Base-by-base conservation (phyloP, 2,797 vertebrate species). In the Spheniscus humboldti region DNA sequence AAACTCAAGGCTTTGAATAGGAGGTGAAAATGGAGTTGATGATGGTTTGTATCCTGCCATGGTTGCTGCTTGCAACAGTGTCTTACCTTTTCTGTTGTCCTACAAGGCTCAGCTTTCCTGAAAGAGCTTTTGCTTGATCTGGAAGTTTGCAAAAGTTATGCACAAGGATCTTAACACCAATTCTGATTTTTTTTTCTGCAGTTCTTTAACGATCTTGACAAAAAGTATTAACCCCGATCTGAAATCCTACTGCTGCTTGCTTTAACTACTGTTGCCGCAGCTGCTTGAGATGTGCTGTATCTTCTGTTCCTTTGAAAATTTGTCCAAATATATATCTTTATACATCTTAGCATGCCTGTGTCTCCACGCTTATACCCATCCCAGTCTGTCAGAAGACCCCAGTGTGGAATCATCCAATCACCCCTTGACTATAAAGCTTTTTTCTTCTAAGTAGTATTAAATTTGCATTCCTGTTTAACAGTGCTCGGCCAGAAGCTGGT, bases 291-390 rank as follows among this genome's bases (percentile, higher is more conserved):
- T 14, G 11, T 7, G 28, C 37, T 20, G 10, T 3, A 5, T 20
- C 37, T 31, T 27, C 31, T 41, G 5, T 6, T 41, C 10, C 60
- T n/a, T 28, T 11, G 30, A 31, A 16, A 35, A 25, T 7, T 5
- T 2, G 0, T 28, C 37, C 13, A 39, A 19, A 31, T 17, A 2
- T 1, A 0, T 31, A 7, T 7, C n/a, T 56, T 6, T 3, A 8
- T 5, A 3, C 13, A 27, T 4, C 31, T 20, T 4, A 1, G 14
- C 3, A 0, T 6, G 18, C 11, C 24, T 2, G 2, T 15, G 6
- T 19, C 27, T 35, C 37, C 31, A 6, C 2, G 1, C 25, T 68
- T n/a, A 33, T 8, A 11, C 19, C 56, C 17, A 4, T 24, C 33
- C n/a, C 27, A 13, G 23, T 9, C 47, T 50, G 33, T 19, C 33